phyloP scores from a whole-genome alignment of 2,888 invertebrate species.

The Tenthredo scrophulariae region DNA sequence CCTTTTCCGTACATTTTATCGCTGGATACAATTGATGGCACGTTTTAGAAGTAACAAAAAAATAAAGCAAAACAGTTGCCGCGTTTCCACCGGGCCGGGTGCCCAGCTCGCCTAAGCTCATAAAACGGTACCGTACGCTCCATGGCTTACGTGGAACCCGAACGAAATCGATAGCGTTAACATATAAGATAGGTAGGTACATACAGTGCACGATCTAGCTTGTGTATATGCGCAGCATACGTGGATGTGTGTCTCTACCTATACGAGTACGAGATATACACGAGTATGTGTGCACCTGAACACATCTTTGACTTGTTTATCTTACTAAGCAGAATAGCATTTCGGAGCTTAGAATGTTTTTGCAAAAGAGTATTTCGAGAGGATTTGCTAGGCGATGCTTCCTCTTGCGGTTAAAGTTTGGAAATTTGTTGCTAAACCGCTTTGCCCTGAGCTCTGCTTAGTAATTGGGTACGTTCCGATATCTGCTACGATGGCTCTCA shows the following conservation, averaged over 20 bases:
- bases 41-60: constrained; percentile 47
- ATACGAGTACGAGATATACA: not conserved
- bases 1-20: constrained; percentile 44
- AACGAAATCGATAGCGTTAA: constrained; percentile 46
- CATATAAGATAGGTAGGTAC: constrained; percentile 17
- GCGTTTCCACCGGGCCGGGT: constrained; percentile 32
- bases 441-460: constrained; percentile 19
- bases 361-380: constrained; percentile 24
- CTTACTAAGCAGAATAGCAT: not conserved
- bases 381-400: constrained; percentile 18
- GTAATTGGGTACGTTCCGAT: constrained; percentile 44
- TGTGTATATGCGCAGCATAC: not conserved
- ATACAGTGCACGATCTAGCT: not conserved
- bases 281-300: not conserved
- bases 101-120: constrained; percentile 39
- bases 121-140: constrained; percentile 35
- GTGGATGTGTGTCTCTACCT: not conserved
- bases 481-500: not conserved
- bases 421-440: constrained; percentile 38
- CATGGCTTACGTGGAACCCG: constrained; percentile 23
- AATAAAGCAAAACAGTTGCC: constrained; percentile 43
- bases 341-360: constrained; percentile 15
- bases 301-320: constrained; percentile 15
- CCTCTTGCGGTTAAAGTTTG: constrained; percentile 35
- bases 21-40: constrained; percentile 48